These are phyloP conservation scores for Atrichornis clamosus DNA, from an alignment of 2,113 vertebrate species.

Conservation along the genomic window DNA sequence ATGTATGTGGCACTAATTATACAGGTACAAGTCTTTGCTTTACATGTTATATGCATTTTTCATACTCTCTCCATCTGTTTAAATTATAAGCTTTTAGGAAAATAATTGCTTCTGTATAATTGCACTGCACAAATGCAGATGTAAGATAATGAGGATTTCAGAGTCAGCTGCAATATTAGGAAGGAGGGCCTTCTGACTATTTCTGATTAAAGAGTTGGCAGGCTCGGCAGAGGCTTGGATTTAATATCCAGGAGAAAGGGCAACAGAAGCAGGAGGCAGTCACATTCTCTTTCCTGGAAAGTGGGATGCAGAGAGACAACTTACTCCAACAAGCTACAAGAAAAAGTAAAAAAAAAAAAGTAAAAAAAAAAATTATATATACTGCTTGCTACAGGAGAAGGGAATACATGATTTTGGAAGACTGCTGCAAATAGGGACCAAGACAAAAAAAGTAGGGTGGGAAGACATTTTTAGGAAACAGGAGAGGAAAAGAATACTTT, in stretches of 20 bases:
- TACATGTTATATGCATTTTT: neutral
- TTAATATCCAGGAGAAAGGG: constrained; percentile 27
- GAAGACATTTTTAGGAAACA: neutral
- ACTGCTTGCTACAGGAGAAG: neutral
- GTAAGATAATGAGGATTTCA: constrained; percentile 26
- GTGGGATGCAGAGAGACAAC: neutral
- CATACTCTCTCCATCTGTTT: neutral
- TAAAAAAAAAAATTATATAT: no score
- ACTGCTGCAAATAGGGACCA: neutral
- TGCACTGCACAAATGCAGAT: constrained; percentile 28
- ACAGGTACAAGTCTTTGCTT: neutral
- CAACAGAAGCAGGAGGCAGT: constrained; percentile 20
- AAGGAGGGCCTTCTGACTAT: constrained; percentile 36
- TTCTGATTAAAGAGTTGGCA: constrained; percentile 46
- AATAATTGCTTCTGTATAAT: constrained; percentile 18
- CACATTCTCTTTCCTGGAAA: neutral
- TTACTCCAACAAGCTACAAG: neutral
- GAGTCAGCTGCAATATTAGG: constrained; percentile 26
- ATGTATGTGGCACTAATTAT: neutral
- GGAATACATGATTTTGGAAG: neutral
- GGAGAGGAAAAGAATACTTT: neutral
- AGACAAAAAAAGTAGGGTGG: neutral
- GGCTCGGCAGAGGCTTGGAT: neutral
- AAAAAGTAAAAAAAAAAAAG: neutral
- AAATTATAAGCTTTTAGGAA: constrained; percentile 13